A percentile compares a stretch with the other conserved stretches of the same genome.
phyloP scores from a whole-genome alignment of 2,888 invertebrate species.

The Tromatobia lineatoria region DNA sequence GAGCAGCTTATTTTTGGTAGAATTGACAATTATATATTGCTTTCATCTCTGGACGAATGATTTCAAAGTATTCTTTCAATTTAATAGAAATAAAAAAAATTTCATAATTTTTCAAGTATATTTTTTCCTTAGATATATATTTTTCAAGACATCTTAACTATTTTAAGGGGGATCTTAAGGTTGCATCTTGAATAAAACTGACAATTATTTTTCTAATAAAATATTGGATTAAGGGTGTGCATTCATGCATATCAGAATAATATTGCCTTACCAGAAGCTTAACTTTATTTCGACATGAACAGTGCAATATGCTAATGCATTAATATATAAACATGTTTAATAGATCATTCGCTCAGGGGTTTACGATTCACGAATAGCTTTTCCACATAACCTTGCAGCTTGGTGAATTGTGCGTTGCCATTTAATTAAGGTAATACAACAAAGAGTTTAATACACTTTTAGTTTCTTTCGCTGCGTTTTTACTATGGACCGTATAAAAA shows the following conservation, averaged over 20 bases:
- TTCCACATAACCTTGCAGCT: not conserved
- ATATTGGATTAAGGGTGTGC: not conserved
- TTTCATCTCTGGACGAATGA: too few species aligned
- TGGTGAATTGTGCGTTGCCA: not conserved
- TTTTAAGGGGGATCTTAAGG: not conserved
- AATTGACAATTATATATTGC: too few species aligned
- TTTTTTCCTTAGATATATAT: not conserved
- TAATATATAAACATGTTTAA: constrained; percentile 14
- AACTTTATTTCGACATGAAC: constrained; percentile 2
- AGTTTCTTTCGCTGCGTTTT: not conserved
- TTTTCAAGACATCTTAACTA: not conserved
- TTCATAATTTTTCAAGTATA: not conserved
- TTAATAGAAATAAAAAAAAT: too few species aligned
- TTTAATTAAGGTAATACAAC: not conserved
- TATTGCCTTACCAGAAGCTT: not conserved
- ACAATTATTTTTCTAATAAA: not conserved
- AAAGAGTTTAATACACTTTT: not conserved
- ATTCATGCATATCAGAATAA: not conserved
- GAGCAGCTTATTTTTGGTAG: too few species aligned
- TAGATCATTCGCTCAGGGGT: not conserved
- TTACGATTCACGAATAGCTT: not conserved
- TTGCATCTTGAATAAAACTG: not conserved
- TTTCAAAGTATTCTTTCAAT: too few species aligned
- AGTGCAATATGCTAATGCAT: constrained; percentile 2
- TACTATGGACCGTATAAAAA: not conserved